Evolutionary conservation across 2,888 invertebrate species (phyloP), one percentile per base, ranked within the genome.

Genomic region (Selenia dentaria): DNA sequence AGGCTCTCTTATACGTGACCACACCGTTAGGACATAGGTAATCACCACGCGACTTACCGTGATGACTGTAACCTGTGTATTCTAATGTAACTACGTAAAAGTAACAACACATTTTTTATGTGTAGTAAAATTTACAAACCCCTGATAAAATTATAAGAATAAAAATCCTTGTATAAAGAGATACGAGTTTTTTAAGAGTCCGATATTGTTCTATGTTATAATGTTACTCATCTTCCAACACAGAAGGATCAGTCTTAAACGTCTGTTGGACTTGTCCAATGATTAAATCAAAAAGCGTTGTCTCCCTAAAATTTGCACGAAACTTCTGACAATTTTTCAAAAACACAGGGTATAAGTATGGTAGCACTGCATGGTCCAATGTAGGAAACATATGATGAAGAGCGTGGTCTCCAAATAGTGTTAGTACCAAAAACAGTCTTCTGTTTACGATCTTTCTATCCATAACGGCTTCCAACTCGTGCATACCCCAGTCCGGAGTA

Each of bases 381-480:
- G 95, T 94, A 0, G 96, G 96, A 59, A 96, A 94, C 56, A 96
- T 77, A 76, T 96, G 96, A 70, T 96, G 96, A 1, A 96, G 79
- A 0, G 92, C 87, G 68, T 96, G 96, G 46, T 95, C 93, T 0
- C 96, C 96, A 62, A 95, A 96, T 61, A 93, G 91, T 0, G 94
- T 94, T 51, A 96, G 71, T 1, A 93, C 92, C 11, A 94, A 70
- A 62, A 95, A 94, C 9, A 91, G 84, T n/a, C 91, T 93, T 8
- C 92, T 84, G 31, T 93, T 93, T 16, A 95, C 83, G 43, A 95
- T 93, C 6, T 91, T 85, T 36, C 96, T 91, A 67, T 95, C 96
- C 48, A 94, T 91, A 0, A 95, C 92, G 0, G 96, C 93, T 68
- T 95, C 94, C 40, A 96, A 67, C 79, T 96, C 94, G 62, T 93